phyloP scores from a whole-genome alignment of 2,113 vertebrate genomes.

The Centropus bengalensis region DNA sequence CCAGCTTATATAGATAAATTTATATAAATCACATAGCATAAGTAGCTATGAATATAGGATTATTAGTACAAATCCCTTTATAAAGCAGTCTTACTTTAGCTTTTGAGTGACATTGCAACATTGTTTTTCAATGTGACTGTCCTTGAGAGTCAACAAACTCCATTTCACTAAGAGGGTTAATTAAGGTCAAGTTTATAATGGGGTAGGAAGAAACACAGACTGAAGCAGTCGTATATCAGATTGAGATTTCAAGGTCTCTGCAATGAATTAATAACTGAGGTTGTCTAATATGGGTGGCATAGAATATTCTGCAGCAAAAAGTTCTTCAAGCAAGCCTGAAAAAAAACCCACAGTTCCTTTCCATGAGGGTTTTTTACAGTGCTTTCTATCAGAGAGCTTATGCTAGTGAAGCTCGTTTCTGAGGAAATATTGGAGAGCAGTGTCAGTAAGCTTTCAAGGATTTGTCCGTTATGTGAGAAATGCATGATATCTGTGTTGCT shows the following conservation, averaged over 20 bases:
- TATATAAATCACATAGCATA: slow-evolving; percentile 43
- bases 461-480: background rate
- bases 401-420: background rate
- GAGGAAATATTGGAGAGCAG: background rate
- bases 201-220: slow-evolving; percentile 36
- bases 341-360: background rate
- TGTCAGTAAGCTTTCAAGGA: background rate
- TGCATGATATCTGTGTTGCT: rapidly evolving
- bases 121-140: slow-evolving; percentile 65
- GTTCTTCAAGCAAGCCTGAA: background rate
- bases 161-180: slow-evolving; percentile 74
- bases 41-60: slow-evolving; percentile 64
- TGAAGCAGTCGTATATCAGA: slow-evolving; percentile 47
- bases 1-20: slow-evolving; percentile 43
- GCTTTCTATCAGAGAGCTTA: background rate
- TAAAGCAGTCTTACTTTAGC: slow-evolving; percentile 53
- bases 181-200: slow-evolving; percentile 74
- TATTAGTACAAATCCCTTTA: slow-evolving; percentile 69
- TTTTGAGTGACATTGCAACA: slow-evolving; percentile 59
- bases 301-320: background rate
- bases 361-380: background rate
- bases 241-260: slow-evolving; percentile 40
- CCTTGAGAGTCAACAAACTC: slow-evolving; percentile 70
- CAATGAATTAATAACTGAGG: slow-evolving; percentile 27
- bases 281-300: background rate